A percentile compares a stretch with the other conserved stretches of the same genome.
Evolutionary conservation across 2,888 invertebrate genomes (phyloP).

Genomic region (Stomorhina lunata): DNA sequence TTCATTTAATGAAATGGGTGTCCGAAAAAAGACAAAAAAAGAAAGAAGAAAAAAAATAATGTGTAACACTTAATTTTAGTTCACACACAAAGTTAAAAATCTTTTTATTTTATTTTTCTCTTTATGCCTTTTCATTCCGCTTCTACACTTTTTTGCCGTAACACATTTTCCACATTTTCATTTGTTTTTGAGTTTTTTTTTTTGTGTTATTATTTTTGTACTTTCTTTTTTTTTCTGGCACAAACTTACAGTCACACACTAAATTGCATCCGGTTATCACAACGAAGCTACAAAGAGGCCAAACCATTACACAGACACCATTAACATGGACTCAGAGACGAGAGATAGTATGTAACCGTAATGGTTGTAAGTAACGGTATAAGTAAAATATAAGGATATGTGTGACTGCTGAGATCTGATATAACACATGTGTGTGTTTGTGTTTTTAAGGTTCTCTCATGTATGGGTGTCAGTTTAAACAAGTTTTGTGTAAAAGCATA

Average conservation of each 20-base stretch:
- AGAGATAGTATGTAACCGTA: not conserved
- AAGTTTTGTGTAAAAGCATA: slow-evolving; percentile 14
- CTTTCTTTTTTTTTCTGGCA: not conserved
- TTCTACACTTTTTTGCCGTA: not conserved
- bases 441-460: not conserved
- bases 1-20: slow-evolving; percentile 20
- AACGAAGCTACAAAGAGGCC: slow-evolving; percentile 27
- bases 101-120: not conserved
- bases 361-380: not conserved
- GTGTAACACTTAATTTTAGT: slow-evolving; percentile 54
- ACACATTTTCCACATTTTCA: not conserved
- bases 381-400: not conserved
- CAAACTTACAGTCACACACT: slow-evolving; percentile 18
- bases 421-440: not conserved
- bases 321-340: slow-evolving; percentile 36
- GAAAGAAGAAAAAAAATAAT: slow-evolving; percentile 1
- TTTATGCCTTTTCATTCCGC: not conserved
- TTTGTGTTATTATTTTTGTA: not conserved
- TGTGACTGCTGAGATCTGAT: not conserved
- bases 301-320: slow-evolving; percentile 40
- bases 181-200: not conserved
- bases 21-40: not conserved
- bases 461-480: slow-evolving; percentile 19
- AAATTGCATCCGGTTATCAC: slow-evolving; percentile 62
- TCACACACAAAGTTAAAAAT: slow-evolving; percentile 44